Base-by-base conservation (phyloP, 2,888 invertebrate species). In the Eristalis tenax region DNA sequence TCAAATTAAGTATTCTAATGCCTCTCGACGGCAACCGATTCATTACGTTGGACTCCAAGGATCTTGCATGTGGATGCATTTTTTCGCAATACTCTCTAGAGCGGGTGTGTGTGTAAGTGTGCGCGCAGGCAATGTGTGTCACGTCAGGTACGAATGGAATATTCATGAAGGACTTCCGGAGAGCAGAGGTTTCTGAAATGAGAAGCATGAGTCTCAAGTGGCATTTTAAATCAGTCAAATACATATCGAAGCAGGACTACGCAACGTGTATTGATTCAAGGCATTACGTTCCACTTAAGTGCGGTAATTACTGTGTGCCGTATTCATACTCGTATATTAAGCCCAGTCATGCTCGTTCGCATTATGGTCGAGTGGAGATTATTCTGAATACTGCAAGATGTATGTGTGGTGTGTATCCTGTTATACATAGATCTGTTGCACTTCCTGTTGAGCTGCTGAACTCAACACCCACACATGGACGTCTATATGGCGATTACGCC, bases 211-310 rank as follows among this genome's bases (percentile, higher is more conserved):
- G 43, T 61, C 74, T 86, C 82, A 86, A 86, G 82, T 74, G 77
- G 82, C 77, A 86, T 86, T 82, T 86, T 86, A 86, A 86, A 86
- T 86, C 74, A 85, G 85, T 64, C 59, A 57, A 59, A 40, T 28
- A 73, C 76, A 74, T 28, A 35, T 35, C 18, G 38, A 35, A 6
- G 18, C 8, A 26, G 40, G n/a, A 15, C n/a, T 50, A 18, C 18
- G 43, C 13, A 63, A 66, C 23, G 28, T 50, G 65, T 78, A 86
- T 86, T 82, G 85, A 86, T 86, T 86, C 69, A 82, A 86, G 77
- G 63, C 68, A 81, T 81, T 78, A 77, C 64, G 73, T 35, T 86
- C 61, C 69, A 69, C 80, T 76, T 76, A 85, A 81, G 81, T 85
- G 85, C 85, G 71, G 81, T 81, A 85, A 81, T 85, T 85, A 78